Conservation (phyloP, 2,797 vertebrate species). For the Podarcis lilfordi region DNA sequence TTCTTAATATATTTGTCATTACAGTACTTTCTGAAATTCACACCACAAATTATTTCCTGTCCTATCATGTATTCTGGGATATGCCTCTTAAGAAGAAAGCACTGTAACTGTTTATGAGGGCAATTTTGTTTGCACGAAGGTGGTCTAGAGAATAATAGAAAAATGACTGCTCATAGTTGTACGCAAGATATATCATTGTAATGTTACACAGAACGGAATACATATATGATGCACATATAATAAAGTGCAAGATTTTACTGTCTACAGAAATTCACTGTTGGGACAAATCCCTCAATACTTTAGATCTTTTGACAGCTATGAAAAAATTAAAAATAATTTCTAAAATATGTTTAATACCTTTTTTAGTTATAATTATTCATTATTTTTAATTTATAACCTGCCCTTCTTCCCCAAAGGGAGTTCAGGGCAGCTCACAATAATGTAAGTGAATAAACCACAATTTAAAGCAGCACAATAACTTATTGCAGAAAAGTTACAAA, state of each 20-base stretch:
- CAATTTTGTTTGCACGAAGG: background rate
- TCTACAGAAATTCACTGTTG: background rate
- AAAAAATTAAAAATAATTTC: no score
- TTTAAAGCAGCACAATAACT: no score
- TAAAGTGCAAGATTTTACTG: background rate
- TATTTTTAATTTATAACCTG: no score
- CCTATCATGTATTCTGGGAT: background rate
- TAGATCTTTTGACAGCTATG: no score
- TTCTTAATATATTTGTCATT: background rate
- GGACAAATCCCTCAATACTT: background rate
- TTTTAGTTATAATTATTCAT: no score
- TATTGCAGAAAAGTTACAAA: no score
- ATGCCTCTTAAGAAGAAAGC: background rate
- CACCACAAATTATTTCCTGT: background rate
- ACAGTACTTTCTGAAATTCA: background rate
- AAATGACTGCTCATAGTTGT: background rate
- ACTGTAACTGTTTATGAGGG: background rate
- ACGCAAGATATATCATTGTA: background rate
- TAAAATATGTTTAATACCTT: no score
- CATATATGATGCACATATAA: background rate
- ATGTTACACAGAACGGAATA: background rate
- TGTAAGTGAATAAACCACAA: no score
- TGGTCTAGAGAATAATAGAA: background rate
- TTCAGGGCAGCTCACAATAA: no score
- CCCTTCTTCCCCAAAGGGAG: no score